These are phyloP conservation scores for Thunnus maccoyii DNA, from an alignment of 2,113 vertebrate species.

Conservation along the genomic window DNA sequence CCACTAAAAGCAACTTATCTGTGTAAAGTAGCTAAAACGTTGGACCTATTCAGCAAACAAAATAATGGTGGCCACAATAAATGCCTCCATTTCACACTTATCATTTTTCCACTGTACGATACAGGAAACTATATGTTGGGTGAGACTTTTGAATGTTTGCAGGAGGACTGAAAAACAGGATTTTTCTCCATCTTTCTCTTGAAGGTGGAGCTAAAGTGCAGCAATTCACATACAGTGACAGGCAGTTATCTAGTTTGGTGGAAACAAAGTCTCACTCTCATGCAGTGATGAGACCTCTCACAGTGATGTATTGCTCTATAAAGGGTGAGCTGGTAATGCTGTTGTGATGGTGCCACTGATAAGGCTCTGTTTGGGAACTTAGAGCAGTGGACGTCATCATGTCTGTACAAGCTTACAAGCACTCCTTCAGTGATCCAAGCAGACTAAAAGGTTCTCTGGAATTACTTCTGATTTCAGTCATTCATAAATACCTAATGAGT, in stretches of 20 bases:
- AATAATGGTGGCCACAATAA: neutral
- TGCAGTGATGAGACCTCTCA: constrained; percentile 64
- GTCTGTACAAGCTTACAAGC: neutral
- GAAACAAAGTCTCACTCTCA: constrained; percentile 30
- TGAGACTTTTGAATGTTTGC: neutral
- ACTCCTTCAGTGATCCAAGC: neutral
- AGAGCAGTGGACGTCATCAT: neutral
- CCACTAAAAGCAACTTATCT: neutral
- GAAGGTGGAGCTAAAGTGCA: neutral
- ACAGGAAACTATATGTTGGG: too few relatives aligned
- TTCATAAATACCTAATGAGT: neutral
- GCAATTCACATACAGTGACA: constrained; percentile 10
- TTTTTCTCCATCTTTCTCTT: neutral
- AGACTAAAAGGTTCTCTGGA: constrained; percentile 17
- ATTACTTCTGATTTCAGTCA: constrained; percentile 3
- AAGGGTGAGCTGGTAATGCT: constrained; percentile 29
- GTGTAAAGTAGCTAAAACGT: neutral
- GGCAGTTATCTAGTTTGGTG: constrained; percentile 26
- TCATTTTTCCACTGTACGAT: neutral
- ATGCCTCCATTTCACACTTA: neutral
- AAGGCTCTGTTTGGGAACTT: constrained; percentile 1
- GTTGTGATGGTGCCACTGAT: constrained; percentile 17
- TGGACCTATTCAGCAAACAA: neutral
- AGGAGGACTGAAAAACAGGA: neutral
- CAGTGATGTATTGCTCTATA: constrained; percentile 61